Evolutionary conservation across 2,113 vertebrate genomes (phyloP), one percentile per base, ranked within the genome.

Genomic region (Argyrosomus japonicus): DNA sequence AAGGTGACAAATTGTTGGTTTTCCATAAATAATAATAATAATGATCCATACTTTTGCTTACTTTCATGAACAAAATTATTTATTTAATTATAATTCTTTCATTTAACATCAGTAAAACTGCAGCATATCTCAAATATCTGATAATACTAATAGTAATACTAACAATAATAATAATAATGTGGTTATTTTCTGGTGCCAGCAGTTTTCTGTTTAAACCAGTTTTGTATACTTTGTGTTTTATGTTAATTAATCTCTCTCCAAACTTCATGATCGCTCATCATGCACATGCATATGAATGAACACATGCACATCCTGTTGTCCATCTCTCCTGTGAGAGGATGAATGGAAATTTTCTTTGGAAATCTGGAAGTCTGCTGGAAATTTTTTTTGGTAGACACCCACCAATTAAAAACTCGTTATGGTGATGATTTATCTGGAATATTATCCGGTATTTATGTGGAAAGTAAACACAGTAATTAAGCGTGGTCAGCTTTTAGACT

Each of bases 381-480:
- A 27, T 40, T 14, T 61, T 47, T 40, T 32, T 40, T 54, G 6
- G 36, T 29, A 64, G 3, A 71, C 27, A 40, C 36, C 13, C 7
- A 8, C 17, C 3, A 2, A 75, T 61, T 60, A 23, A 81, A 74
- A 68, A 12, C 5, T 36, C 5, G 1, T 65, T 73, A 36, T 25
- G 13, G 9, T 0, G 36, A 40, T 2, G 1, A 15, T 5, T n/a
- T 23, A 72, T 77, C 27, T 43, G 4, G 6, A 63, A 57, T 51
- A 69, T 69, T 5, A 64, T 48, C 4, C 11, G 15, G 3, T 32
- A 7, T 9, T 18, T 17, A 23, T 60, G 47, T 53, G 14, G 36
- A 56, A 54, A 75, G 40, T 57, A 75, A 61, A 62, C 4, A 54
- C 61, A 58, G 53, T 48, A 65, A n/a, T 13, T 45, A 23, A 43